Base-by-base conservation (phyloP, 2,888 invertebrate species). In the Sericinus montela region DNA sequence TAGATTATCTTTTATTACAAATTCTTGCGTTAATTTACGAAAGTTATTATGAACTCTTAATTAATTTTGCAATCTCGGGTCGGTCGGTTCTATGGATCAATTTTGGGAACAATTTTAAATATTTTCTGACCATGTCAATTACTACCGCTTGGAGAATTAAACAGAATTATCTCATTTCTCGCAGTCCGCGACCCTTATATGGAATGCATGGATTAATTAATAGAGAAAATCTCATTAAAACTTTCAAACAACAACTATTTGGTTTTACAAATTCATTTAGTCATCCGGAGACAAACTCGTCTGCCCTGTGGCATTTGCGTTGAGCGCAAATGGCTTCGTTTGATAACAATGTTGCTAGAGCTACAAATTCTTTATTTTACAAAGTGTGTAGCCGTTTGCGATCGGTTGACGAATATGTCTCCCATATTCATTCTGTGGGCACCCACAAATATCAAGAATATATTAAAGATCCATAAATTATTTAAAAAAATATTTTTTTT, bases 141-240 rank as follows among this genome's bases (percentile, higher is more conserved):
- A 40, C 29, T 36, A 38, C 32, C 30, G 16, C 15, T 16, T 13
- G 11, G 48, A 43, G 48, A 43, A 15, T 34, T n/a, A 15, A 29
- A 15, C 25, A 38, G 32, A 38, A 48, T 37, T 30, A 38, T 25
- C 37, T 48, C n/a, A 36, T 48, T 34, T 34, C 16, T n/a, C 37
- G 28, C 29, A 16, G 37, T 25, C 19, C 25, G 32, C 28, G 15
- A 48, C 15, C n/a, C 38, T 38, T 9, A 25, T 48, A 34, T 34
- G 15, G 19, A 32, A 48, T 48, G 42, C 48, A 38, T 15, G 38
- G 23, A 11, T 25, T 32, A 38, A 48, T 48, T 43, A 48, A 41
- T 23, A 36, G 25, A 19, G 40, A 35, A 16, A 41, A 41, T 36
- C 35, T 29, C 15, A 35, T 41, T 47, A 47, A 41, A 47, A 41